phyloP scores from a whole-genome alignment of 2,797 vertebrate genomes.

The Enteromius viviparus region DNA sequence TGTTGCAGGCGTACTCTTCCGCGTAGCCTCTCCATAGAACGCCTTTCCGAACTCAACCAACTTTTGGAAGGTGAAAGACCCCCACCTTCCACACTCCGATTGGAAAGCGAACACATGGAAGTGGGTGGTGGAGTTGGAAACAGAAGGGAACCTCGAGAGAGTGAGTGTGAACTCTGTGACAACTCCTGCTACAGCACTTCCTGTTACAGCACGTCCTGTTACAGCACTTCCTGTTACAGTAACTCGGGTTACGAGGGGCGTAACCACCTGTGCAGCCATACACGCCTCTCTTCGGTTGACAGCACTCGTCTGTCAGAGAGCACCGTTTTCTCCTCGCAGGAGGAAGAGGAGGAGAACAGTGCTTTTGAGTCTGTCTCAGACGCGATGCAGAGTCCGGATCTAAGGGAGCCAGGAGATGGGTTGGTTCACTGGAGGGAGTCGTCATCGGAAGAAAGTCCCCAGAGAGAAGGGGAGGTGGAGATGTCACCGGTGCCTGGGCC shows the following conservation, averaged over 20 bases:
- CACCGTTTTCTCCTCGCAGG: slow-evolving; percentile 96
- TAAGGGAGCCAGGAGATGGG: slow-evolving; percentile 74
- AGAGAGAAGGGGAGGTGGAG: slow-evolving; percentile 73
- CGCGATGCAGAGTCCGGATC: slow-evolving; percentile 79
- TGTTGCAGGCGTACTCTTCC: slow-evolving; percentile 76
- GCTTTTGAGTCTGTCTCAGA: slow-evolving; percentile 91
- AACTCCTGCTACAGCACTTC: slow-evolving; percentile 91
- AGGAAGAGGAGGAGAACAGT: slow-evolving; percentile 90
- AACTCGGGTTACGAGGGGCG: slow-evolving; percentile 84
- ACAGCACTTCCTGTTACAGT: slow-evolving; percentile 91
- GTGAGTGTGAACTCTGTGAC: slow-evolving; percentile 91
- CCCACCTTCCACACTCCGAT: slow-evolving; percentile 69
- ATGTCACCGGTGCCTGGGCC: slow-evolving; percentile 84
- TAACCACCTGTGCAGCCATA: slow-evolving; percentile 89
- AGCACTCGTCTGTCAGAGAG: slow-evolving; percentile 95
- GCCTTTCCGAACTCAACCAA: slow-evolving; percentile 80
- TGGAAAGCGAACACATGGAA: slow-evolving; percentile 84
- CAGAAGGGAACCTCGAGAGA: slow-evolving; percentile 79
- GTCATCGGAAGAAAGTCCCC: slow-evolving; percentile 71
- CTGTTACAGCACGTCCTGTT: slow-evolving; percentile 94
- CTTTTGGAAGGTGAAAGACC: slow-evolving; percentile 76
- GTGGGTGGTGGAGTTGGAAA: slow-evolving; percentile 75
- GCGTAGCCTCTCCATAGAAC: slow-evolving; percentile 81
- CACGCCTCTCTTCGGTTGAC: slow-evolving; percentile 94
- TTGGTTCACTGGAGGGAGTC: slow-evolving; percentile 78